These are phyloP conservation scores for Orussus abietinus DNA, from an alignment of 1,140 invertebrate species.

Conservation along the genomic window DNA sequence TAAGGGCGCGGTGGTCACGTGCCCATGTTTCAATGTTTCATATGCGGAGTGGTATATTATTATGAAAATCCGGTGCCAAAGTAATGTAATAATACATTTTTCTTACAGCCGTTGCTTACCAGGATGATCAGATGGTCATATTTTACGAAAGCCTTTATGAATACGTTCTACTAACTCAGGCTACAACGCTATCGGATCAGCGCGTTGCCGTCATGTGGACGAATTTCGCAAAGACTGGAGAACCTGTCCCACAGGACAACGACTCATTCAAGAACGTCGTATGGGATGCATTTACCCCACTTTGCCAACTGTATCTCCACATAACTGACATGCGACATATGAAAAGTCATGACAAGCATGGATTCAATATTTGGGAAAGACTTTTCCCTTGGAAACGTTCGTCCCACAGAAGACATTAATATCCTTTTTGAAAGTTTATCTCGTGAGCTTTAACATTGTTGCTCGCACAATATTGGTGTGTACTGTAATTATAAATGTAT, in stretches of 20 bases:
- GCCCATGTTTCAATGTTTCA: no score
- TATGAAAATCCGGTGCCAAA: no score
- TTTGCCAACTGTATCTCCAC: conserved; percentile 55
- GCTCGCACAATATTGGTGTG: no score
- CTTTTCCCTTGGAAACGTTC: conserved; percentile 57
- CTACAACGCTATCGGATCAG: conserved; percentile 31
- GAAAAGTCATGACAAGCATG: conserved; percentile 49
- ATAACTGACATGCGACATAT: conserved; percentile 49
- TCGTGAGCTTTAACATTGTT: no score
- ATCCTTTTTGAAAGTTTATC: no score
- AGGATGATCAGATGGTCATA: conserved; percentile 61
- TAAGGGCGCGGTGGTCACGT: no score
- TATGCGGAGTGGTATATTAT: conserved; percentile 6
- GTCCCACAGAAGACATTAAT: no score
- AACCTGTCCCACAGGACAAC: conserved; percentile 30
- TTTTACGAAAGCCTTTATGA: conserved; percentile 51
- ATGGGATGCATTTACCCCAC: conserved; percentile 52
- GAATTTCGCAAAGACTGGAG: conserved; percentile 39
- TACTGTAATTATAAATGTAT: no score
- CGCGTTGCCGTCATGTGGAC: conserved; percentile 34
- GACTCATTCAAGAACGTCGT: conserved; percentile 39
- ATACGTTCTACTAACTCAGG: conserved; percentile 27
- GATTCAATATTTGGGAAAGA: conserved; percentile 56
- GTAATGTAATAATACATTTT: not conserved
- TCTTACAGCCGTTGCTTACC: conserved; percentile 57